These are phyloP conservation scores for Pandion haliaetus DNA, from an alignment of 2,113 vertebrate genomes.

Conservation along the genomic window DNA sequence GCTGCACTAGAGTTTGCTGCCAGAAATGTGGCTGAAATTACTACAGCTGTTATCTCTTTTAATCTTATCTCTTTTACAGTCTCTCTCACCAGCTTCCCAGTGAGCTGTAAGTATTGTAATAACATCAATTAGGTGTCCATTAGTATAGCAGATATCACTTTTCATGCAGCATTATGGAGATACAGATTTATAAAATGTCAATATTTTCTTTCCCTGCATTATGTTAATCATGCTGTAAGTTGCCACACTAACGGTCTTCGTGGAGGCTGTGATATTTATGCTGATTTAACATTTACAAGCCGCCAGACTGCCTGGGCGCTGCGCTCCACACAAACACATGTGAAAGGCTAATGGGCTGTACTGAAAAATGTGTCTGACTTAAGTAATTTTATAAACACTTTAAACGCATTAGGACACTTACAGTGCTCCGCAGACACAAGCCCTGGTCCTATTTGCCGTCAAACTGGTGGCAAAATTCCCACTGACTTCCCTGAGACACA, in stretches of 20 bases:
- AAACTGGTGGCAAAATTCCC: conserved; percentile 44
- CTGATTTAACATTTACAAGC: conserved; percentile 44
- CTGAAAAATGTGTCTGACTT: conserved; percentile 6
- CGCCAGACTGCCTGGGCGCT: conserved; percentile 12
- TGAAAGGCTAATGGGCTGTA: background rate
- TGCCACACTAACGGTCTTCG: background rate
- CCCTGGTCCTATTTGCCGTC: background rate
- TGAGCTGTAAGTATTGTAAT: background rate
- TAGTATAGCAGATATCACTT: conserved; percentile 50
- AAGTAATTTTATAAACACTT: background rate
- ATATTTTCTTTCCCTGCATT: conserved; percentile 41
- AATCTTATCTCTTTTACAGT: conserved; percentile 50
- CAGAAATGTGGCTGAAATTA: conserved; percentile 19
- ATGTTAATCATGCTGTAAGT: conserved; percentile 37
- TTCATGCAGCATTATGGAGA: background rate
- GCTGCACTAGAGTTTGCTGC: background rate
- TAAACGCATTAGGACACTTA: background rate
- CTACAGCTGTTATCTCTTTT: conserved; percentile 27
- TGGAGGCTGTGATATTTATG: conserved; percentile 22
- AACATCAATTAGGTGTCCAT: conserved; percentile 68
- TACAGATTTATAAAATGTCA: conserved; percentile 35
- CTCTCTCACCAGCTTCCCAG: background rate
- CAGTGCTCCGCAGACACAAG: background rate
- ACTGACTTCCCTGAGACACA: background rate
- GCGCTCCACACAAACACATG: background rate